Base-by-base conservation (phyloP, 1,140 invertebrate genomes). In the Drepana arcuata region DNA sequence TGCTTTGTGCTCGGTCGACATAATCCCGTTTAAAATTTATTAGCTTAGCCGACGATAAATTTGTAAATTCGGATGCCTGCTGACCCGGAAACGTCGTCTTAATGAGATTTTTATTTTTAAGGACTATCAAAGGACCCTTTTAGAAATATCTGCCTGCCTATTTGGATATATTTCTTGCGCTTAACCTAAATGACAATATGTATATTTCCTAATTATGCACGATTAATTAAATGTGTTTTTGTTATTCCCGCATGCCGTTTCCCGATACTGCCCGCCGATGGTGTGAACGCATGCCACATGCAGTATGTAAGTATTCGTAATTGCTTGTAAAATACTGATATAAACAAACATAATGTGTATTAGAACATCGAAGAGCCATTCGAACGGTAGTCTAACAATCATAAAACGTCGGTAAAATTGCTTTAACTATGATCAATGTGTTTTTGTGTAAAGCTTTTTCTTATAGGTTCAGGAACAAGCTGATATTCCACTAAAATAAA, bases 21-120 rank as follows among this genome's bases (percentile, higher is more conserved):
- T 80, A 80, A 80, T 77, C 75, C 72, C 47, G 59, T 61, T 70
- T 63, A 54, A 67, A 80, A 80, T 80, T 80, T 80, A 80, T 77
- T 80, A 71, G 66, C 64, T 61, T 58, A 63, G 51, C 54, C 58
- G 40, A 55, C 70, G 53, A 77, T 80, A 80, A 77, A 80, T 80
- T 71, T 63, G 72, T 70, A 53, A 71, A 68, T 77, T 77, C 61
- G 58, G 57, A 62, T 49, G 61, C 40, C 56, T 54, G 54, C 47
- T 58, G 56, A 79, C 71, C 66, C 70, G 70, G 69, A 79, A 72
- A 60, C 52, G 53, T 44, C 56, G 55, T 53, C 41, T 63, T 60
- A 53, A 64, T 64, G 59, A 73, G 63, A 58, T 60, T 62, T 58
- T 58, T 58, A 49, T 64, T 69, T n/a, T 59, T 56, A 49, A 47